phyloP scores from a whole-genome alignment of 2,797 vertebrate species.

The Bryconaethiops microstoma region DNA sequence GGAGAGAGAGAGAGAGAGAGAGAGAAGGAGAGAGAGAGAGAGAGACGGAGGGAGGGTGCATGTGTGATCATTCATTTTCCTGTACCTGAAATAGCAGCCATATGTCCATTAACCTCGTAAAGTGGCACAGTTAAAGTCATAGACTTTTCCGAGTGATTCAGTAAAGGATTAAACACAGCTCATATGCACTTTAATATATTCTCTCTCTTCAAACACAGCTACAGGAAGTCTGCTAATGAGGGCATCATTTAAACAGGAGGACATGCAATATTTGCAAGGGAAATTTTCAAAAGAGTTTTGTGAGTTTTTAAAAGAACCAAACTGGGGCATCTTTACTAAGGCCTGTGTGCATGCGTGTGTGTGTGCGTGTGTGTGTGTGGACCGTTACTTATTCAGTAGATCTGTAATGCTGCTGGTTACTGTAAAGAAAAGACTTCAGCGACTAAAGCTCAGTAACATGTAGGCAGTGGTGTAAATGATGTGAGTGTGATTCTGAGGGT shows the following conservation, averaged over 20 bases:
- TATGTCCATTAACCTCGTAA: not conserved
- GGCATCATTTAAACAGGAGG: constrained; percentile 29
- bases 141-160: constrained; percentile 27
- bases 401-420: not conserved
- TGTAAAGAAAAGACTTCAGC: not conserved
- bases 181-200: constrained; percentile 47
- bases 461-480: not conserved
- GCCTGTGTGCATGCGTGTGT: not conserved
- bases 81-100: not conserved
- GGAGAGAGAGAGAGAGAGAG: not conserved
- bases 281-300: constrained; percentile 27
- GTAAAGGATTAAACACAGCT: constrained; percentile 27
- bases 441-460: not conserved
- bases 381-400: too few species aligned
- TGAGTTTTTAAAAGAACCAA: constrained; percentile 42
- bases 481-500: too few species aligned
- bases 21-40: not conserved
- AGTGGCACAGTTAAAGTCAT: constrained; percentile 10
- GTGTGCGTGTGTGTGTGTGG: too few species aligned
- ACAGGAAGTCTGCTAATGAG: constrained; percentile 48
- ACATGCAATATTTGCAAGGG: constrained; percentile 36
- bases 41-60: not conserved
- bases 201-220: constrained; percentile 42
- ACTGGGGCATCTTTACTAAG: constrained; percentile 38
- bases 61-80: not conserved